Percentiles rank a stretch among this genome's conserved stretches.
Conservation (phyloP, 30 jellyfish, hydroid and myxozoan genomes). For the Nemopilema nomurai region DNA sequence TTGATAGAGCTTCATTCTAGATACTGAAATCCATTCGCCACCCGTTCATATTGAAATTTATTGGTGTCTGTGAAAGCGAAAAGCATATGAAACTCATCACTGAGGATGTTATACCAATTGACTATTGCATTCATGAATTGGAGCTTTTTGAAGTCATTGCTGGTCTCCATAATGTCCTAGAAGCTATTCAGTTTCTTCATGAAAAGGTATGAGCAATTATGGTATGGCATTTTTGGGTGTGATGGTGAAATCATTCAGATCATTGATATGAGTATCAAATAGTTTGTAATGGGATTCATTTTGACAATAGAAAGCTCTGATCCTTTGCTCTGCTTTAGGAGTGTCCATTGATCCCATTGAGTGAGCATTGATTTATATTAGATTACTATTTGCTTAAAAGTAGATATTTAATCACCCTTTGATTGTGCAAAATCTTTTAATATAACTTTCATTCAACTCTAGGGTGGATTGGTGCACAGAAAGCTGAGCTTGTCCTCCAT, state of each 20-base stretch:
- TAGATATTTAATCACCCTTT: not conserved
- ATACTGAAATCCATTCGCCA: constrained; percentile 60
- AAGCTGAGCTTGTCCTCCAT: constrained; percentile 60
- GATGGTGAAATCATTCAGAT: no score
- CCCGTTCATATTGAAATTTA: constrained; percentile 79
- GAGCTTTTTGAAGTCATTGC: constrained; percentile 66
- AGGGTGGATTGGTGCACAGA: constrained; percentile 76
- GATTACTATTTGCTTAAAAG: no score
- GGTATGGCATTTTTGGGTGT: not conserved
- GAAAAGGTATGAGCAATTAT: constrained; percentile 59
- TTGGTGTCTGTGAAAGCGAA: constrained; percentile 44
- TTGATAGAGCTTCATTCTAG: constrained; percentile 57
- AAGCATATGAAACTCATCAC: constrained; percentile 60
- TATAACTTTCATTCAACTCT: not conserved
- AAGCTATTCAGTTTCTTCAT: constrained; percentile 78
- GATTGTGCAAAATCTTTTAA: not conserved
- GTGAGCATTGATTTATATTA: no score
- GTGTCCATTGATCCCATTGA: no score
- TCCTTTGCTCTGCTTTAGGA: no score
- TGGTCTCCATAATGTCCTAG: constrained; percentile 80
- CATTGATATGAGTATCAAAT: no score
- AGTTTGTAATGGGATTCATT: no score
- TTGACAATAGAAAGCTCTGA: no score
- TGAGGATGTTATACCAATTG: constrained; percentile 80
- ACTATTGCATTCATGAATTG: constrained; percentile 41